Percentiles rank a stretch among this genome's conserved stretches.
These are phyloP conservation scores for Aythya baeri DNA, from an alignment of 2,113 vertebrate species.

Conservation along the genomic window DNA sequence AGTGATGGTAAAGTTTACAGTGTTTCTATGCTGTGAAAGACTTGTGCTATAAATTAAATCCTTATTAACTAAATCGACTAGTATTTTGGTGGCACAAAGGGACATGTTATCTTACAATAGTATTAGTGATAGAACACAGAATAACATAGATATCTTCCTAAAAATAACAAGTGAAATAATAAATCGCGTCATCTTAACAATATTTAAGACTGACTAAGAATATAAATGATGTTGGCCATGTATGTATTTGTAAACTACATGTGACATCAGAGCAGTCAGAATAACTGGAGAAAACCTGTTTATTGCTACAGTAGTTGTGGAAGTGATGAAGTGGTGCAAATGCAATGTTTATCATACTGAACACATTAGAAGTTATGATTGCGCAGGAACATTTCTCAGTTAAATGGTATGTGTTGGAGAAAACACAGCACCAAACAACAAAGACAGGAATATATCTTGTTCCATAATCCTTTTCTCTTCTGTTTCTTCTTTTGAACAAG, in stretches of 20 bases:
- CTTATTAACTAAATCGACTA: not conserved
- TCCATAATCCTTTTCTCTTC: constrained; percentile 35
- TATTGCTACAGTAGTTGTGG: not conserved
- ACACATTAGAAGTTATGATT: constrained; percentile 67
- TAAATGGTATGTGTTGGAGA: constrained; percentile 68
- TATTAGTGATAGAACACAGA: constrained; percentile 26
- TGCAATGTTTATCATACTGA: constrained; percentile 43
- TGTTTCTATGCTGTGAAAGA: not conserved
- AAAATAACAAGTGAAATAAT: constrained; percentile 12
- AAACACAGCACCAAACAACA: constrained; percentile 63
- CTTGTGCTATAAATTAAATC: constrained; percentile 8
- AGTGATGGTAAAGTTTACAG: not conserved
- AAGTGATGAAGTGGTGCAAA: constrained; percentile 57
- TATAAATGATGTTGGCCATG: constrained; percentile 16
- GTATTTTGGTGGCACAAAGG: not conserved
- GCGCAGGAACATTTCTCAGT: constrained; percentile 57
- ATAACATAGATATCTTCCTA: constrained; percentile 1
- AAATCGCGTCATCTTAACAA: not conserved
- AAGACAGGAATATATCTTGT: constrained; percentile 59
- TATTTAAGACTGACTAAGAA: not conserved
- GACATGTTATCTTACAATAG: not conserved
- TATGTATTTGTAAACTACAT: constrained; percentile 38
- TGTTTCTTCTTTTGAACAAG: constrained; percentile 71
- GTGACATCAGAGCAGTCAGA: constrained; percentile 50
- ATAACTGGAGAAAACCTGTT: constrained; percentile 44